A percentile compares a stretch with the other conserved stretches of the same genome.
Conservation (phyloP, 2,113 vertebrate species). For the Caretta caretta region DNA sequence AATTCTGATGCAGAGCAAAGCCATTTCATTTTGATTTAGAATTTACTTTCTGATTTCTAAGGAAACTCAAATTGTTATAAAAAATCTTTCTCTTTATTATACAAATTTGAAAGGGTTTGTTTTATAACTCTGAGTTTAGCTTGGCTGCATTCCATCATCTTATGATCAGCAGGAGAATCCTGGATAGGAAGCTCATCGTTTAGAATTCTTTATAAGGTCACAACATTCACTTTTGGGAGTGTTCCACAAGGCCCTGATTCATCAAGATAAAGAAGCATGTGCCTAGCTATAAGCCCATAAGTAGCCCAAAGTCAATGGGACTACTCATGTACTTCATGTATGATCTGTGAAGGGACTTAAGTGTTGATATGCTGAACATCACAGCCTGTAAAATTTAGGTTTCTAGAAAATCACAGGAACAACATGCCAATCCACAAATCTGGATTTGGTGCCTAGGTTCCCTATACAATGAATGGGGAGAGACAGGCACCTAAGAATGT, state of each 20-base stretch:
- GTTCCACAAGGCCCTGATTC: not conserved
- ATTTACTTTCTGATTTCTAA: not conserved
- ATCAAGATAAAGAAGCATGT: not conserved
- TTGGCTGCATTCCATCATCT: not conserved
- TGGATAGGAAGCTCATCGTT: not conserved
- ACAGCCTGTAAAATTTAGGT: not conserved
- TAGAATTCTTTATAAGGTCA: not conserved
- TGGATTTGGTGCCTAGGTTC: not conserved
- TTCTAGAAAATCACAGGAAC: not conserved
- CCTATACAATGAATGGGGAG: not conserved
- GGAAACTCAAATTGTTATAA: not conserved
- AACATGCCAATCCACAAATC: not conserved
- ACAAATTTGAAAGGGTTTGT: not conserved
- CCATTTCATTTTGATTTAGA: not conserved
- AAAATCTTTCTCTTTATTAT: not conserved
- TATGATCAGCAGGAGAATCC: not conserved
- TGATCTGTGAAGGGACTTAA: not conserved
- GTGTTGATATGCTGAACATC: not conserved
- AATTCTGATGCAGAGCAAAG: not conserved
- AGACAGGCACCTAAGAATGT: not conserved
- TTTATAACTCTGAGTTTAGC: not conserved
- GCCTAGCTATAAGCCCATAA: not conserved
- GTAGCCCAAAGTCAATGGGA: not conserved
- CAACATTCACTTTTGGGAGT: rapidly evolving
- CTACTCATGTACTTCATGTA: too few relatives aligned